These are phyloP conservation scores for Perca fluviatilis DNA, from an alignment of 2,113 vertebrate species.

Conservation along the genomic window DNA sequence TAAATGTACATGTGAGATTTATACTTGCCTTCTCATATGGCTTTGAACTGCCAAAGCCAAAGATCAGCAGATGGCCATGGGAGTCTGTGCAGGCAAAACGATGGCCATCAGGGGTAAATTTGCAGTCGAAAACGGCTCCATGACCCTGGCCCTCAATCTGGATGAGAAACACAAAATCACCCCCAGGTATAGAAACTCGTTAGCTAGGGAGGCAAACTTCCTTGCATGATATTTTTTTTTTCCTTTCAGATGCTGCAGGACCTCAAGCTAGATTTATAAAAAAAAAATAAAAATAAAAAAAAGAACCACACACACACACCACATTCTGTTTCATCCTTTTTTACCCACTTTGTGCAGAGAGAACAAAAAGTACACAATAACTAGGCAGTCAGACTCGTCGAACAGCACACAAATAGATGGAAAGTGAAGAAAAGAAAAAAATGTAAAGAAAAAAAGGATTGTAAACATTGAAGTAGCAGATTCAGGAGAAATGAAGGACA, in stretches of 20 bases:
- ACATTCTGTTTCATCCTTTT: not conserved
- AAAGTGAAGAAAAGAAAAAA: not conserved
- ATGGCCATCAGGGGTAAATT: conserved; percentile 96
- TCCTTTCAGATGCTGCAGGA: not conserved
- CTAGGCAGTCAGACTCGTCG: not conserved
- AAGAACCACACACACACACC: too few species aligned
- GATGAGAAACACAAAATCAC: conserved; percentile 19
- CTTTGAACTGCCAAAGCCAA: conserved; percentile 95
- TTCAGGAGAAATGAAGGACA: not conserved
- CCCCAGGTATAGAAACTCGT: not conserved
- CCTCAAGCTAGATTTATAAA: not conserved
- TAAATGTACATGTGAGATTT: not conserved
- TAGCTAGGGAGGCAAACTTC: not conserved
- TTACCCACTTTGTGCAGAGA: not conserved
- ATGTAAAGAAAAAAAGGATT: not conserved
- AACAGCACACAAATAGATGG: not conserved
- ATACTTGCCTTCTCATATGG: conserved; percentile 93
- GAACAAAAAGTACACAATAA: not conserved
- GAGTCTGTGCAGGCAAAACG: conserved; percentile 98
- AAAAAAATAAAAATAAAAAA: too few species aligned
- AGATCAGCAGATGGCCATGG: conserved; percentile 95
- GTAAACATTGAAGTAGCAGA: not conserved
- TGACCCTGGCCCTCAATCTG: conserved; percentile 99
- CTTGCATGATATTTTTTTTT: not conserved
- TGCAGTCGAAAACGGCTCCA: conserved; percentile 97